These are phyloP conservation scores for Nephrotoma flavescens DNA, from an alignment of 2,888 invertebrate species.

Conservation along the genomic window DNA sequence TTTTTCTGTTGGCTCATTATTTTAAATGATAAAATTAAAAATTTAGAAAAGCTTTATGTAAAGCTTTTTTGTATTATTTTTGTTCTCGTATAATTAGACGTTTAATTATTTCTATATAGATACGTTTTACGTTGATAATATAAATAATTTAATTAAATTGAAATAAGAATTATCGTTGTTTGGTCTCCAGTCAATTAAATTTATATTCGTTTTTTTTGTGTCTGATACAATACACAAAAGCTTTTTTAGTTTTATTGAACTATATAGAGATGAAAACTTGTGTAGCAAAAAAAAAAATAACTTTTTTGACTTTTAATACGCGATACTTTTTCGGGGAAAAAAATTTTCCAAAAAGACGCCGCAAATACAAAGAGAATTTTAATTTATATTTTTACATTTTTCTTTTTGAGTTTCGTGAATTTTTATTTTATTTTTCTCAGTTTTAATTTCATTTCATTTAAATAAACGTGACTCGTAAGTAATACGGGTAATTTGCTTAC, in stretches of 20 bases:
- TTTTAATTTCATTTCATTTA: neutral
- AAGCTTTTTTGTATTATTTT: neutral
- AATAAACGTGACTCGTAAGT: neutral
- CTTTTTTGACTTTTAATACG: neutral
- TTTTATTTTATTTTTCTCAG: neutral
- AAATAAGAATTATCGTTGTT: neutral
- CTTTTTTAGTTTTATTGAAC: neutral
- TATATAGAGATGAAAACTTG: neutral
- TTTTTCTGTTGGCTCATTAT: neutral
- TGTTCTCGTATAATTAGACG: neutral
- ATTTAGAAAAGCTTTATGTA: neutral
- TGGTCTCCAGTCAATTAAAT: neutral
- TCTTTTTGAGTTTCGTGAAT: neutral
- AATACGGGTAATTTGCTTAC: neutral
- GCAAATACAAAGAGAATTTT: neutral
- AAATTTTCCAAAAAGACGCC: neutral
- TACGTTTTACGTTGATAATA: neutral
- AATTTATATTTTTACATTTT: neutral
- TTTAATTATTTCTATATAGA: neutral
- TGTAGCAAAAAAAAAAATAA: neutral
- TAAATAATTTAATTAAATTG: neutral
- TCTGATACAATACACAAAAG: neutral
- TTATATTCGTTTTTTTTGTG: neutral
- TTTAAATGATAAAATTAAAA: neutral
- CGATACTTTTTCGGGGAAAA: neutral